Evolutionary conservation across 2,888 invertebrate genomes (phyloP), one percentile per base, ranked within the genome.

Genomic region (Folsomia candida): DNA sequence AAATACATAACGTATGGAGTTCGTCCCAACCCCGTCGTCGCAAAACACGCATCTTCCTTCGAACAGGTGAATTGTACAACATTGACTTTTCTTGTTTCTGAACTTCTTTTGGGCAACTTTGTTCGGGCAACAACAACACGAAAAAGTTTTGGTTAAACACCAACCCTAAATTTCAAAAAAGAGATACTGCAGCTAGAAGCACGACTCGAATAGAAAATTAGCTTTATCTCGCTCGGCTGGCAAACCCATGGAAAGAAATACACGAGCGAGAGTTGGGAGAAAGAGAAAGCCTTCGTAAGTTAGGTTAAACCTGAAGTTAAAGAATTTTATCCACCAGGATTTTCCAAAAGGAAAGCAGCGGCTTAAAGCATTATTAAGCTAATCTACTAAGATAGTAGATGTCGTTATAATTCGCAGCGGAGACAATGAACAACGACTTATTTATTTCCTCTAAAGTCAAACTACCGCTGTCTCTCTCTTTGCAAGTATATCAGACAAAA

Each of bases 141-240:
- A 37, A 14, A 37, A 37, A 37, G 37, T 37, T 37, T 37, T 14
- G 6, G 37, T 37, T 37, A 37, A 37, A 37, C n/a, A n/a, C 37
- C 37, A 37, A 37, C 37, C 37, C 14, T 14, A 9, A 37, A 37
- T 9, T 37, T 37, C 14, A 37, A 37, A 14, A 14, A 37, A 37
- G 14, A 37, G 37, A 37, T 4, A 37, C 14, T 9, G 37, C 37
- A 14, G 37, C 37, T 37, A 4, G 37, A 37, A 37, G 37, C 62
- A 29, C 62, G 62, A 62, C 62, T 27, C 27, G 62, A 62, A 62
- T 62, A 22, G 18, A 24, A 62, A 62, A 62, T 62, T 28, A 62
- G 62, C 62, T 29, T 28, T 22, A n/a, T 62, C 62, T 37, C 14
- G 37, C 37, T 37, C 37, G 6, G 37, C 37, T 37, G 37, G 14